Conservation (phyloP, 2,797 vertebrate species). For the Cichlasoma orientale region DNA sequence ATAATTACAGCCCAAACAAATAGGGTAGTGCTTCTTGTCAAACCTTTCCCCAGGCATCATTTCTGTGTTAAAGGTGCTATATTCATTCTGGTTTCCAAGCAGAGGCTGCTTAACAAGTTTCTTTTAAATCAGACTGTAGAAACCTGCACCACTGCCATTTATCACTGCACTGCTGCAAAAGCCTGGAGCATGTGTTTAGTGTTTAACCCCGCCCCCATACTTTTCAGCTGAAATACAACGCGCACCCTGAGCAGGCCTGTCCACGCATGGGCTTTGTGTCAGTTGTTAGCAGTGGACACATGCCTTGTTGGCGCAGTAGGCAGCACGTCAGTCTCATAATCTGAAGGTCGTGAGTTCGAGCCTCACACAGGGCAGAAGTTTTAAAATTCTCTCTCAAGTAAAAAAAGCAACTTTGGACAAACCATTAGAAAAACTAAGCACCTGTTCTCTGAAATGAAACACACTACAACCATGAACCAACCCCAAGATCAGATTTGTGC, state of each 20-base stretch:
- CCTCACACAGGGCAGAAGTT: conserved; percentile 62
- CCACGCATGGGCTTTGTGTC: not conserved
- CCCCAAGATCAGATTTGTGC: not conserved
- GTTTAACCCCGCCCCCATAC: conserved; percentile 15
- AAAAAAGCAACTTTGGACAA: not conserved
- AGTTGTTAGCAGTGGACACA: not conserved
- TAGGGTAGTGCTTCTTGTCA: conserved; percentile 35
- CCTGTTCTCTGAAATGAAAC: not conserved
- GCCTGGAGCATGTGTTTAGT: conserved; percentile 14
- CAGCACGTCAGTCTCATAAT: conserved; percentile 69
- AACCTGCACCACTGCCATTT: not conserved
- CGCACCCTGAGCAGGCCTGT: not conserved
- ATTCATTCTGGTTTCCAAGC: conserved; percentile 7
- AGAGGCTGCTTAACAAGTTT: not conserved
- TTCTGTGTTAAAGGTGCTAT: conserved; percentile 24
- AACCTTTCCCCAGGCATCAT: conserved; percentile 32
- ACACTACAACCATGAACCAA: too few relatives aligned
- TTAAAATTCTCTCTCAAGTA: not conserved
- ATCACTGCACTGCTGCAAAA: conserved; percentile 13
- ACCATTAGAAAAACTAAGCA: not conserved
- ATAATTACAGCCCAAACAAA: conserved; percentile 60
- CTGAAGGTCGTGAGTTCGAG: conserved; percentile 69
- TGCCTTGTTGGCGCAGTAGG: conserved; percentile 65
- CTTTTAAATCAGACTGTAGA: conserved; percentile 7
- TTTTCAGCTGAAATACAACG: conserved; percentile 26